Percentiles rank a stretch among this genome's conserved stretches.
Evolutionary conservation across 2,797 vertebrate species (phyloP).

Genomic region (Aeoliscus strigatus): DNA sequence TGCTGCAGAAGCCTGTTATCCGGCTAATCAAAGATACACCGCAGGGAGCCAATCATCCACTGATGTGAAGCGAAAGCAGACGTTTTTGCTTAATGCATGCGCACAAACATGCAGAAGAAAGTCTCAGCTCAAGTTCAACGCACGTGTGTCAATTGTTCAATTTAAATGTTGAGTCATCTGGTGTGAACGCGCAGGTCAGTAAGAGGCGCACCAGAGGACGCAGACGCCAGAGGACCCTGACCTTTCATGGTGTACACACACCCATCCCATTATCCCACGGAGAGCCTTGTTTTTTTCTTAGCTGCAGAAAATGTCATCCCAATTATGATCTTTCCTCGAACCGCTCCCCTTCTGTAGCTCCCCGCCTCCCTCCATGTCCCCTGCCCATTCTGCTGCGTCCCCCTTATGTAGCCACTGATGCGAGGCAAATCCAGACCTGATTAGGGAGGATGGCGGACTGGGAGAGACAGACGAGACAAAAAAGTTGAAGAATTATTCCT

Average conservation of each 20-base stretch:
- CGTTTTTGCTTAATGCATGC: slow-evolving; percentile 21
- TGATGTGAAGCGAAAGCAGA: slow-evolving; percentile 45
- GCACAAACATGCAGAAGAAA: slow-evolving; percentile 1
- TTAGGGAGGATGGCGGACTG: slow-evolving; percentile 35
- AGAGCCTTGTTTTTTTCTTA: slow-evolving; percentile 6
- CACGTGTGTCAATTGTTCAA: not conserved
- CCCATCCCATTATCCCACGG: slow-evolving; percentile 34
- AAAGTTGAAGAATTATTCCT: slow-evolving; percentile 22
- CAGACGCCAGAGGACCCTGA: slow-evolving; percentile 8
- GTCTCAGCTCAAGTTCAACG: slow-evolving; percentile 5
- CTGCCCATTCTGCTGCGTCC: slow-evolving; percentile 12
- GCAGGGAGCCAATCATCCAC: slow-evolving; percentile 62
- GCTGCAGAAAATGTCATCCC: slow-evolving; percentile 43
- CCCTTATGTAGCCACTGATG: slow-evolving; percentile 40
- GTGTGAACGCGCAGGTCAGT: too few relatives aligned
- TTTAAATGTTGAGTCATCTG: not conserved
- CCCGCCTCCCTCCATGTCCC: slow-evolving; percentile 1
- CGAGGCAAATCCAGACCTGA: slow-evolving; percentile 38
- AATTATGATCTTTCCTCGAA: slow-evolving; percentile 41
- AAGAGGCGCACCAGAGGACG: slow-evolving; percentile 13
- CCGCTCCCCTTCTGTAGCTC: slow-evolving; percentile 20
- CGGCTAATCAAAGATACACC: slow-evolving; percentile 62
- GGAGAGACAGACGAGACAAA: slow-evolving; percentile 7
- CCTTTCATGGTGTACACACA: slow-evolving; percentile 21
- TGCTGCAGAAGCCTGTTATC: slow-evolving; percentile 49